phyloP scores from a whole-genome alignment of 1,140 invertebrate species.

The Pseudobourletiella spinata region DNA sequence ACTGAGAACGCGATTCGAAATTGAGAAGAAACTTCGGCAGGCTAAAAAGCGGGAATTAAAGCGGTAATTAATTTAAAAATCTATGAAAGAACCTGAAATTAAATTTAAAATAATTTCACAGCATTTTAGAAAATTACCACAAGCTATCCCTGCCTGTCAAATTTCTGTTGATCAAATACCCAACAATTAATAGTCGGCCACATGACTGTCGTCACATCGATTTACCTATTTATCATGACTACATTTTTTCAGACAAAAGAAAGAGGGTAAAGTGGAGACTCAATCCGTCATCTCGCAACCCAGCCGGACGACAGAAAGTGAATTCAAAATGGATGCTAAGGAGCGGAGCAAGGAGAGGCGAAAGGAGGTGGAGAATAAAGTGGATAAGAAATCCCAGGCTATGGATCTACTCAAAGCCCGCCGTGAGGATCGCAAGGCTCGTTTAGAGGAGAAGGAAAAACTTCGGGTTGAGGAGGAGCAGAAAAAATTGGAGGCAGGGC shows the following conservation, averaged over 20 bases:
- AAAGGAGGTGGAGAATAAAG: slow-evolving; percentile 77
- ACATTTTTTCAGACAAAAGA: slow-evolving; percentile 32
- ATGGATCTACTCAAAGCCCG: slow-evolving; percentile 83
- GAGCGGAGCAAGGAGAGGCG: slow-evolving; percentile 79
- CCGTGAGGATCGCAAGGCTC: slow-evolving; percentile 69
- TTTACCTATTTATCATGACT: too few relatives aligned
- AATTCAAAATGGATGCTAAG: slow-evolving; percentile 51
- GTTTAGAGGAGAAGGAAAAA: slow-evolving; percentile 53
- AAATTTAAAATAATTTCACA: too few relatives aligned
- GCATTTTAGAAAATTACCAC: too few relatives aligned
- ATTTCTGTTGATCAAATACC: too few relatives aligned
- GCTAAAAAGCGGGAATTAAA: slow-evolving; percentile 72
- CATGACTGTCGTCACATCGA: too few relatives aligned
- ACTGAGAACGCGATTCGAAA: slow-evolving; percentile 91
- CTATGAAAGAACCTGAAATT: too few relatives aligned
- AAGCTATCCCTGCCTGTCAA: too few relatives aligned
- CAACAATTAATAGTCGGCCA: too few relatives aligned
- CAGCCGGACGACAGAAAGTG: neutral
- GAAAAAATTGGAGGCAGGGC: slow-evolving; percentile 39
- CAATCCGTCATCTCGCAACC: slow-evolving; percentile 35
- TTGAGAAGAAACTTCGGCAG: slow-evolving; percentile 83
- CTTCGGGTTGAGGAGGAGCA: slow-evolving; percentile 42
- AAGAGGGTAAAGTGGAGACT: slow-evolving; percentile 41
- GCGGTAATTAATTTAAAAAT: slow-evolving; percentile 38
- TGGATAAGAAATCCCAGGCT: slow-evolving; percentile 81